Evolutionary conservation across 1,140 invertebrate species (phyloP).

Genomic region (Saccostrea glomerata): DNA sequence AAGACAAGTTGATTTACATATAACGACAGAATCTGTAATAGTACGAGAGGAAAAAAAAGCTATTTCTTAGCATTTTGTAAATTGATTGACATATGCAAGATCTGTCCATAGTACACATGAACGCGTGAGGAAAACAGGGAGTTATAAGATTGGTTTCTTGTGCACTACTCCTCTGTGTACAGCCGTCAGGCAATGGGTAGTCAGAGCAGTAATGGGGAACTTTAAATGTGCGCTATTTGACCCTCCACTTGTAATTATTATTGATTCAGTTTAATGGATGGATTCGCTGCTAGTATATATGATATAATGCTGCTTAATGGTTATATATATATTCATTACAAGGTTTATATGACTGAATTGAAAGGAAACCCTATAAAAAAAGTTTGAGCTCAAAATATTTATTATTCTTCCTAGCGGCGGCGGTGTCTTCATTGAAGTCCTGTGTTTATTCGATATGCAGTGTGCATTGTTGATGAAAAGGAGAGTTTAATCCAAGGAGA

Average conservation of each 20-base stretch:
- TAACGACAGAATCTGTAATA: too few relatives aligned
- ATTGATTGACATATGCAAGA: neutral
- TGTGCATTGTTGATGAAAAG: neutral
- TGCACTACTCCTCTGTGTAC: neutral
- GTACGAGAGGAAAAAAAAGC: too few relatives aligned
- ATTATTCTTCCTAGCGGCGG: neutral
- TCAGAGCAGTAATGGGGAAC: neutral
- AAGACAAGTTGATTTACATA: too few relatives aligned
- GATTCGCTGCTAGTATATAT: neutral
- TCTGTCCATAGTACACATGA: neutral
- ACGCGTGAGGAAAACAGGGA: neutral
- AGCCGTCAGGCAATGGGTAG: neutral
- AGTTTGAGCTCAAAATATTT: neutral
- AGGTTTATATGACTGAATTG: neutral
- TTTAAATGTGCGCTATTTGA: neutral
- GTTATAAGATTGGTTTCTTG: neutral
- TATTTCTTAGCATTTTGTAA: neutral
- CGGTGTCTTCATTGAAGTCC: neutral
- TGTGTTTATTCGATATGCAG: neutral
- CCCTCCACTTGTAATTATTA: neutral
- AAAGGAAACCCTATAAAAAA: neutral
- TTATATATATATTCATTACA: neutral
- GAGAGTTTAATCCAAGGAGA: neutral
- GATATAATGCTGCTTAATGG: neutral
- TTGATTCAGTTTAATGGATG: neutral